phyloP scores from a whole-genome alignment of 2,113 vertebrate species.

The Polyodon spathula region DNA sequence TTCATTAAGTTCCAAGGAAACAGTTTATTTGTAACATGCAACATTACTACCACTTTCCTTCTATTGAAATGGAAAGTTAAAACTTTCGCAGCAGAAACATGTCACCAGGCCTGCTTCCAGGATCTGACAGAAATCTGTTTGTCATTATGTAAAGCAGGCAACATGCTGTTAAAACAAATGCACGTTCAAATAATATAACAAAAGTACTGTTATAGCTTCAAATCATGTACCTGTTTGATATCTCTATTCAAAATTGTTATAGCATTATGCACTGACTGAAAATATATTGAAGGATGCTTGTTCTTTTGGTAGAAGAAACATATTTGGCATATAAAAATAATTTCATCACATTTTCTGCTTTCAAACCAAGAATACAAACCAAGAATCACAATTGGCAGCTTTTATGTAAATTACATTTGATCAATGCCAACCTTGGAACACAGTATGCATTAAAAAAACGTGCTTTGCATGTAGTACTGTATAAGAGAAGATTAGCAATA shows the following conservation, averaged over 20 bases:
- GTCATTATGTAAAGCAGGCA: constrained; percentile 43
- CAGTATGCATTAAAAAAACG: too few relatives aligned
- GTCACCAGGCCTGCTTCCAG: constrained; percentile 39
- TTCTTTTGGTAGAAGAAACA: too few relatives aligned
- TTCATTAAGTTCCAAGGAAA: constrained; percentile 9
- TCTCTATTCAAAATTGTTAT: neutral
- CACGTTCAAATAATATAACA: neutral
- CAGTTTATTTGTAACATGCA: constrained; percentile 4
- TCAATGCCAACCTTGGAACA: too few relatives aligned
- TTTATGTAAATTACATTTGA: too few relatives aligned
- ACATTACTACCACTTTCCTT: constrained; percentile 40
- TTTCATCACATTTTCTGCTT: too few relatives aligned
- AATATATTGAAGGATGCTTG: too few relatives aligned
- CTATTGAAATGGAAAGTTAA: constrained; percentile 50
- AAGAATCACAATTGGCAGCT: too few relatives aligned
- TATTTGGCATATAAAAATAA: too few relatives aligned
- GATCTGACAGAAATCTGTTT: constrained; percentile 40
- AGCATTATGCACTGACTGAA: too few relatives aligned
- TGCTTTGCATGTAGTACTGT: neutral
- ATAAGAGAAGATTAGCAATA: neutral
- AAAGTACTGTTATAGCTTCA: neutral
- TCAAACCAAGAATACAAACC: too few relatives aligned
- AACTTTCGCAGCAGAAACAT: constrained; percentile 54
- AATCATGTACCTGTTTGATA: neutral
- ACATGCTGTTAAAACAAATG: neutral